Evolutionary conservation across 2,888 invertebrate genomes (phyloP).

Genomic region (Hemithea aestivaria): DNA sequence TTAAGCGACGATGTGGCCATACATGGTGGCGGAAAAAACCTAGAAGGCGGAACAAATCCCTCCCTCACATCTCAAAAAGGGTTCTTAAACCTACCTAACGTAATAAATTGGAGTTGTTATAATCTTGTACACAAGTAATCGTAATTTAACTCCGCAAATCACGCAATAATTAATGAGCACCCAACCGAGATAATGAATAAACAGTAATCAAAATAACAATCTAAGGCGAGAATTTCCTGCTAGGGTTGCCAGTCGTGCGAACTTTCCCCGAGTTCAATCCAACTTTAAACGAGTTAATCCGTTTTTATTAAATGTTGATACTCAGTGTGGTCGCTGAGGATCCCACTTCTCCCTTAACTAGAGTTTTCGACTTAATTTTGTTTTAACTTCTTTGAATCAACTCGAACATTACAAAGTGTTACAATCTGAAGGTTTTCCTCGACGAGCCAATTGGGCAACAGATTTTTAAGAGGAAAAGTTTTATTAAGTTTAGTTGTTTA

Average conservation of each 20-base stretch:
- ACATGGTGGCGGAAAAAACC: too few relatives aligned
- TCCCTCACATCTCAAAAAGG: too few relatives aligned
- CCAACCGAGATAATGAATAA: slow-evolving; percentile 38
- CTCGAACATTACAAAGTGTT: slow-evolving; percentile 11
- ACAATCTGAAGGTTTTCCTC: not conserved
- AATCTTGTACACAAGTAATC: slow-evolving; percentile 7
- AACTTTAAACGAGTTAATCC: slow-evolving; percentile 73
- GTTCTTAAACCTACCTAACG: too few relatives aligned
- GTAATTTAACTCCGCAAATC: slow-evolving; percentile 14
- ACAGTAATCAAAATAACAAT: slow-evolving; percentile 45
- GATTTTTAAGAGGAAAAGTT: too few relatives aligned
- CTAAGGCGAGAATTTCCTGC: slow-evolving; percentile 37
- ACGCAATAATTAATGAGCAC: slow-evolving; percentile 29
- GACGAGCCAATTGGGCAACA: too few relatives aligned
- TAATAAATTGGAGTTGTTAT: too few relatives aligned
- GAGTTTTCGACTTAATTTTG: slow-evolving; percentile 38
- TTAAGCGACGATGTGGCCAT: too few relatives aligned
- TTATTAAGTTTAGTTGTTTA: too few relatives aligned
- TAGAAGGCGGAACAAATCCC: too few relatives aligned
- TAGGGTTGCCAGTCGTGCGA: slow-evolving; percentile 40
- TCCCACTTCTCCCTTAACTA: slow-evolving; percentile 51
- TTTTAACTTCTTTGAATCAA: slow-evolving; percentile 23
- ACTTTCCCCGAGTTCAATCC: slow-evolving; percentile 60
- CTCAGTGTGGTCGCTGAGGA: slow-evolving; percentile 47
- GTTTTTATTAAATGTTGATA: slow-evolving; percentile 74